Percentiles rank a stretch among this genome's conserved stretches.
Conservation (phyloP, 2,113 vertebrate species). For the Crocuta crocuta region DNA sequence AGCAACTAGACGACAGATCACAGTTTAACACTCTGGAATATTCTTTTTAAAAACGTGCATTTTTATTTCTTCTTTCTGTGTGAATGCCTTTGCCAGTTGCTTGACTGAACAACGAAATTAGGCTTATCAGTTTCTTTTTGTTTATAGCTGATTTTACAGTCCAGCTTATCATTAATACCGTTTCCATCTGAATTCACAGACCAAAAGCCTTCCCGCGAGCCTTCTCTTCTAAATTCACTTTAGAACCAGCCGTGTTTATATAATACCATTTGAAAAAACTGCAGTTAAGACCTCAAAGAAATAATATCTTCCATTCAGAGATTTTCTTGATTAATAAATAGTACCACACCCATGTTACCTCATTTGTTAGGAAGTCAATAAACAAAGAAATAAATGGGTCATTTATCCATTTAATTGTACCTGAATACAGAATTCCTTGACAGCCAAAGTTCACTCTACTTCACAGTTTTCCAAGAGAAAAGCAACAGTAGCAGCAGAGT, state of each 20-base stretch:
- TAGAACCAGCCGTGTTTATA: not conserved
- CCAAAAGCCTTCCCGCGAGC: not conserved
- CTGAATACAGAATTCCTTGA: slow-evolving; percentile 95
- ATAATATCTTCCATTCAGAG: not conserved
- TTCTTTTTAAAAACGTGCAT: not conserved
- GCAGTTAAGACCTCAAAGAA: not conserved
- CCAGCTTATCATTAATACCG: not conserved
- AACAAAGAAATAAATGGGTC: not conserved
- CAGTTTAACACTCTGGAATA: not conserved
- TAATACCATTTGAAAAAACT: not conserved
- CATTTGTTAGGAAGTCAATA: not conserved
- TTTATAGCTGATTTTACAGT: slow-evolving; percentile 39
- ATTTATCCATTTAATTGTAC: slow-evolving; percentile 74
- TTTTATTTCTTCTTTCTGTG: not conserved
- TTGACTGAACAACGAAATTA: slow-evolving; percentile 27
- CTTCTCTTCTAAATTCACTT: not conserved
- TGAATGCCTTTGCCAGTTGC: not conserved
- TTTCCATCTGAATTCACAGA: slow-evolving; percentile 30
- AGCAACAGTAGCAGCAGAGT: slow-evolving; percentile 91
- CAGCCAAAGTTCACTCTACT: slow-evolving; percentile 94
- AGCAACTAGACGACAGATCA: not conserved
- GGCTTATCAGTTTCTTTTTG: not conserved
- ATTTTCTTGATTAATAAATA: not conserved
- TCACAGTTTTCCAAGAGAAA: slow-evolving; percentile 95
- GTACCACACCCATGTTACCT: not conserved